Conservation (phyloP, 2,113 vertebrate species). For the Stomatorhinus ivindoensis region DNA sequence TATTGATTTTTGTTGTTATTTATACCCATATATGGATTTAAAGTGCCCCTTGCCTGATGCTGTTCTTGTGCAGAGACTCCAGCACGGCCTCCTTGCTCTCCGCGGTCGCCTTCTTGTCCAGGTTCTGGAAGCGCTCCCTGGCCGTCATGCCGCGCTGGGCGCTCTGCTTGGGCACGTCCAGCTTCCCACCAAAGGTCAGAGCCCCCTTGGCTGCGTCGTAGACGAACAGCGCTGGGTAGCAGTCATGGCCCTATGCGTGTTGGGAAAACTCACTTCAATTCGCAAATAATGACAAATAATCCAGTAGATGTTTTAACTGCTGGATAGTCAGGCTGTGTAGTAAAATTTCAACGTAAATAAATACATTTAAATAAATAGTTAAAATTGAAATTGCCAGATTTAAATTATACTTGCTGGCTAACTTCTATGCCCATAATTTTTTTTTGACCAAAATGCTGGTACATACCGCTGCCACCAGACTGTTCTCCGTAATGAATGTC, state of each 20-base stretch:
- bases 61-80: conserved; percentile 91
- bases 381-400: neutral
- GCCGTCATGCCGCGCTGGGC: conserved; percentile 84
- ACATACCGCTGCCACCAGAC: conserved; percentile 90
- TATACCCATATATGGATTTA: neutral
- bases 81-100: conserved; percentile 63
- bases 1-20: neutral
- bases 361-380: neutral
- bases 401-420: neutral
- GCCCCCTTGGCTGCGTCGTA: conserved; percentile 64
- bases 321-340: neutral
- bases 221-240: conserved; percentile 85
- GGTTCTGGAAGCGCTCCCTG: conserved; percentile 92
- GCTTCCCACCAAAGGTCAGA: conserved; percentile 75
- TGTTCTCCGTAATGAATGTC: conserved; percentile 94
- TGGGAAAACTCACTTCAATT: neutral
- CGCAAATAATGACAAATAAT: neutral
- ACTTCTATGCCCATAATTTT: neutral
- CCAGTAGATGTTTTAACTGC: neutral
- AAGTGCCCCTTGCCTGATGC: conserved; percentile 72
- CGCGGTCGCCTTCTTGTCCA: conserved; percentile 83
- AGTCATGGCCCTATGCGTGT: conserved; percentile 84
- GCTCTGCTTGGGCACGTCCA: conserved; percentile 88
- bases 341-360: neutral
- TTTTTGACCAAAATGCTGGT: neutral